Evolutionary conservation across 2,888 invertebrate species (phyloP).

Genomic region (Parascotia fuliginaria): DNA sequence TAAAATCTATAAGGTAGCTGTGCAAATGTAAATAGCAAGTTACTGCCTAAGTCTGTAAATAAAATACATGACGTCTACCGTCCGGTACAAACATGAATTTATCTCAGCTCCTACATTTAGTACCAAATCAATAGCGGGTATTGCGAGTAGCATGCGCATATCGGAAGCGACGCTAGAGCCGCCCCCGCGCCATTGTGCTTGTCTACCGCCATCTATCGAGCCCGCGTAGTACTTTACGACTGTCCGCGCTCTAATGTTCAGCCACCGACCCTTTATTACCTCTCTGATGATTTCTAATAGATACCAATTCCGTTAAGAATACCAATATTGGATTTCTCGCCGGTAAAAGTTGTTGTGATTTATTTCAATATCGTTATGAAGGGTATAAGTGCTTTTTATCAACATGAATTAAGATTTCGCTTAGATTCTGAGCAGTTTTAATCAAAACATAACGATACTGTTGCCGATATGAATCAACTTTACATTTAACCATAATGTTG

Average conservation of each 20-base stretch:
- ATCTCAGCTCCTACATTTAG: slow-evolving; percentile 55
- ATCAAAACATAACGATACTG: background rate
- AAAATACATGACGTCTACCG: slow-evolving; percentile 46
- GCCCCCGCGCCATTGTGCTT: slow-evolving; percentile 71
- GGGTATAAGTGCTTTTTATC: background rate
- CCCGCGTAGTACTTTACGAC: slow-evolving; percentile 53
- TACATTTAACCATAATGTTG: too few species aligned
- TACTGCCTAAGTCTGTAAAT: slow-evolving; percentile 14
- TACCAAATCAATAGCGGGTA: slow-evolving; percentile 53
- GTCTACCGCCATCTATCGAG: slow-evolving; percentile 58
- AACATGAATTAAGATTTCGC: background rate
- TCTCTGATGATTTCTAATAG: slow-evolving; percentile 63
- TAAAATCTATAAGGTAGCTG: slow-evolving; percentile 9
- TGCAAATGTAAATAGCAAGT: slow-evolving; percentile 12
- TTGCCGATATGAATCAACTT: too few species aligned
- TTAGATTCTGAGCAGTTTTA: too few species aligned
- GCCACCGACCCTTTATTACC: slow-evolving; percentile 53
- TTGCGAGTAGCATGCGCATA: slow-evolving; percentile 31
- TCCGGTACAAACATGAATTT: slow-evolving; percentile 55
- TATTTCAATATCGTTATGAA: slow-evolving; percentile 7
- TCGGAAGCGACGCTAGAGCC: slow-evolving; percentile 43
- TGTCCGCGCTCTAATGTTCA: slow-evolving; percentile 53
- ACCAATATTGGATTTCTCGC: slow-evolving; percentile 38
- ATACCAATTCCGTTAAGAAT: slow-evolving; percentile 53
- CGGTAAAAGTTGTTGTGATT: slow-evolving; percentile 30